phyloP scores from a whole-genome alignment of 64 coral and sea anemone genomes.

The Stylophora pistillata region DNA sequence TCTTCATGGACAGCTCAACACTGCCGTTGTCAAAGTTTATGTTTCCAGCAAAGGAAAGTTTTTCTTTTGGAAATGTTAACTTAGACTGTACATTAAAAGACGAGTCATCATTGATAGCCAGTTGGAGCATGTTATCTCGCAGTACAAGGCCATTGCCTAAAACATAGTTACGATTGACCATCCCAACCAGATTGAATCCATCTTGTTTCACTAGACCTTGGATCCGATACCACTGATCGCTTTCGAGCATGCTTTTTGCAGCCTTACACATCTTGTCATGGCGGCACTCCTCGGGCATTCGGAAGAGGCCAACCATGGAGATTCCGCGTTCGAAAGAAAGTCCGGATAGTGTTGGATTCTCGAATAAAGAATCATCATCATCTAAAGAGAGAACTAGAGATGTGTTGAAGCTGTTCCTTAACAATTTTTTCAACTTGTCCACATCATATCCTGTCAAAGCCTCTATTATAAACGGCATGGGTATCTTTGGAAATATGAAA shows the following conservation, averaged over 20 bases:
- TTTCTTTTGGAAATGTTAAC: conserved; percentile 71
- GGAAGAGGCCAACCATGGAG: conserved; percentile 74
- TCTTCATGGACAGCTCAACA: conserved; percentile 81
- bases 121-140: conserved; percentile 76
- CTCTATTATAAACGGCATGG: conserved; percentile 83
- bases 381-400: conserved; percentile 83
- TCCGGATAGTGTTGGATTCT: conserved; percentile 69
- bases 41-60: conserved; percentile 65
- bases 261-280: conserved; percentile 66
- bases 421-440: conserved; percentile 60
- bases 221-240: conserved; percentile 83
- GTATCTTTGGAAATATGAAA: conserved; percentile 90
- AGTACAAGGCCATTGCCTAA: conserved; percentile 84
- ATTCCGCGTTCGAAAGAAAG: conserved; percentile 87
- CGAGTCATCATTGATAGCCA: conserved; percentile 50
- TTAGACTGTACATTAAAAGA: conserved; percentile 61
- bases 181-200: conserved; percentile 58
- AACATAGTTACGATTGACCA: conserved; percentile 71
- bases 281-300: conserved; percentile 81
- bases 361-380: conserved; percentile 79
- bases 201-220: conserved; percentile 78
- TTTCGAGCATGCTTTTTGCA: conserved; percentile 67
- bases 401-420: conserved; percentile 82
- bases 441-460: conserved; percentile 83
- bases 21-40: conserved; percentile 70